These are phyloP conservation scores for Acropternis orthonyx DNA, from an alignment of 2,797 vertebrate species.

Conservation along the genomic window DNA sequence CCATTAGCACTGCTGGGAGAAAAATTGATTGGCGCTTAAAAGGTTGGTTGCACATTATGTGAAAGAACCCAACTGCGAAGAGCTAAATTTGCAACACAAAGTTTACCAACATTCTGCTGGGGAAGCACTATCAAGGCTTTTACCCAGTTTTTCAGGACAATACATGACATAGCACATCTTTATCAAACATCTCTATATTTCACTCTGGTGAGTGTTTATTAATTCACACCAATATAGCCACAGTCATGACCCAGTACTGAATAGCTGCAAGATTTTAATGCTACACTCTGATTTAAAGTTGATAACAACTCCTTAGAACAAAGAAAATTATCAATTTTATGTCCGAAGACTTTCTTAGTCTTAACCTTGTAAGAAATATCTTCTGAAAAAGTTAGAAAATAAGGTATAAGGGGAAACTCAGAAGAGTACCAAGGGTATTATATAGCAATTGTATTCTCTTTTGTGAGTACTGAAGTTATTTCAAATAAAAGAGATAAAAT, in stretches of 20 bases:
- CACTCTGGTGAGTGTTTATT: not conserved
- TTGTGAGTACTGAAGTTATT: not conserved
- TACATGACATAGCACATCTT: not conserved
- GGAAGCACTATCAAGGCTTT: not conserved
- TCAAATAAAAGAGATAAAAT: not conserved
- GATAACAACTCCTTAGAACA: not conserved
- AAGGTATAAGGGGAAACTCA: not conserved
- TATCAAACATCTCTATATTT: not conserved
- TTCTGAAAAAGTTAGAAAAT: not conserved
- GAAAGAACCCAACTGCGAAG: not conserved
- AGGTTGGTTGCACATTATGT: not conserved
- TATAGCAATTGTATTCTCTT: not conserved
- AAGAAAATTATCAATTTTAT: not conserved
- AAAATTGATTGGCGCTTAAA: not conserved
- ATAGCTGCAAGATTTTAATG: not conserved
- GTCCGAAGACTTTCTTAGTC: not conserved
- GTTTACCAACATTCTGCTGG: not conserved
- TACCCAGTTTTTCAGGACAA: not conserved
- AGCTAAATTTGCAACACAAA: not conserved
- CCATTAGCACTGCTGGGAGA: not conserved
- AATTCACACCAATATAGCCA: not conserved
- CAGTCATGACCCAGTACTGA: not conserved
- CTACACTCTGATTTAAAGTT: not conserved
- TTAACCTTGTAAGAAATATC: not conserved
- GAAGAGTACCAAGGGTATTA: not conserved